A percentile compares a stretch with the other conserved stretches of the same genome.
These are phyloP conservation scores for Cephus pygmeus DNA, from an alignment of 2,888 invertebrate genomes.

Conservation along the genomic window DNA sequence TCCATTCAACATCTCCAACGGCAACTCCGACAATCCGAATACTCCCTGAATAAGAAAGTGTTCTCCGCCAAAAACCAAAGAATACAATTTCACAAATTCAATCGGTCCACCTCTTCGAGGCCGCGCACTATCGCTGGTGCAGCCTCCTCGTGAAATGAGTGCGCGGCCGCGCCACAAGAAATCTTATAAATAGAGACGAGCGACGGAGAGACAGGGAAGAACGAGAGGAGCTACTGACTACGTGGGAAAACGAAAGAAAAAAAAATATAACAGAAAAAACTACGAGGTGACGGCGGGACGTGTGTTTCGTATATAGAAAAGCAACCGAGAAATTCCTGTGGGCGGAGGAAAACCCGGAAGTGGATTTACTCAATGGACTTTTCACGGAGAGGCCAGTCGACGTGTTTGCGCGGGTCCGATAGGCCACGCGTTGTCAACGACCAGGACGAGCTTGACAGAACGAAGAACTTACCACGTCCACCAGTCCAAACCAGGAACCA, in stretches of 20 bases:
- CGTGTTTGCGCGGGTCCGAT: not conserved
- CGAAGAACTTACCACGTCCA: not conserved
- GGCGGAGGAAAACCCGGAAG: conserved; percentile 1
- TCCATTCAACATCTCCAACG: not conserved
- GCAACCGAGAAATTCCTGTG: not conserved
- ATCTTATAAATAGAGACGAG: conserved; percentile 8
- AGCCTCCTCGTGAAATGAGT: conserved; percentile 2
- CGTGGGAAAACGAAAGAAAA: not conserved
- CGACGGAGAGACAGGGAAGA: not conserved
- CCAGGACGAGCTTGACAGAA: not conserved
- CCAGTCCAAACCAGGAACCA: not conserved
- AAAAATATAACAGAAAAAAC: not conserved
- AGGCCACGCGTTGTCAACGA: not conserved
- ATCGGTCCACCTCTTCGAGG: not conserved
- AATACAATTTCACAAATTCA: not conserved
- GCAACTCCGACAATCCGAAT: not conserved
- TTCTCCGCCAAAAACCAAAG: not conserved
- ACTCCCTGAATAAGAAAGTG: not conserved
- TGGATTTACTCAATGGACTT: conserved; percentile 1
- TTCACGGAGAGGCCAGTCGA: not conserved
- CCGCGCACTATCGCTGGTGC: not conserved
- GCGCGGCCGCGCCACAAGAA: not conserved
- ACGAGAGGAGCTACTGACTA: not conserved
- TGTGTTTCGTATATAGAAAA: not conserved
- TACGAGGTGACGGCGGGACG: not conserved